A percentile compares a stretch with the other conserved stretches of the same genome.
These are phyloP conservation scores for Papilio demoleus DNA, from an alignment of 2,888 invertebrate genomes.

Conservation along the genomic window DNA sequence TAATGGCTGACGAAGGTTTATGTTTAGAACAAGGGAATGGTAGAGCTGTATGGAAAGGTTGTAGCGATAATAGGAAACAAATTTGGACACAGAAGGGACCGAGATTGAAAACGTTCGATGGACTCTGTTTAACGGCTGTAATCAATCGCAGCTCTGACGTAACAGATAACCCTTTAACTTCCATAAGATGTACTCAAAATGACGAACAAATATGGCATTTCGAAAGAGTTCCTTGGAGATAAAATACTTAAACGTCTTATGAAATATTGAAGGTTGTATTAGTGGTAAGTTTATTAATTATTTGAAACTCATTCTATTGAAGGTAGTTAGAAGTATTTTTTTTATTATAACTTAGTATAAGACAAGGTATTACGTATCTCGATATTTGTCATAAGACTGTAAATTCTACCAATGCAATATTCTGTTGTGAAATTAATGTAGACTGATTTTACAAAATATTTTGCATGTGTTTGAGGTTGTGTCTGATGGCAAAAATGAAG, in stretches of 20 bases:
- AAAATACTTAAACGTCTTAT: not conserved
- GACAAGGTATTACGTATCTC: not conserved
- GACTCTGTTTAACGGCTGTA: constrained; percentile 66
- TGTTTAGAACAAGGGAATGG: constrained; percentile 89
- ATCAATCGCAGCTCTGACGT: constrained; percentile 57
- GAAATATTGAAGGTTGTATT: constrained; percentile 11
- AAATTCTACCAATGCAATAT: not conserved
- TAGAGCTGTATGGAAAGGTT: constrained; percentile 88
- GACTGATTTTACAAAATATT: constrained; percentile 35
- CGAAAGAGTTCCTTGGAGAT: constrained; percentile 87
- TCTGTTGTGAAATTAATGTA: constrained; percentile 5
- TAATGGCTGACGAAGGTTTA: constrained; percentile 95
- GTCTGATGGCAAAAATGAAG: not conserved
- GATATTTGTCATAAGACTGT: constrained; percentile 2
- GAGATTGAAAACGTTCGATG: constrained; percentile 64
- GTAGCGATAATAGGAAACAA: constrained; percentile 86
- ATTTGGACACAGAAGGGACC: constrained; percentile 86
- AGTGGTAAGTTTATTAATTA: not conserved
- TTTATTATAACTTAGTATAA: not conserved
- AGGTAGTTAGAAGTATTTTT: not conserved
- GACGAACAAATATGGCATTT: constrained; percentile 87
- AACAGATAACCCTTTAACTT: constrained; percentile 76
- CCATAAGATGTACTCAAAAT: constrained; percentile 83
- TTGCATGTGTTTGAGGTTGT: not conserved
- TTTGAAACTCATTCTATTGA: not conserved